Evolutionary conservation across 2,797 vertebrate genomes (phyloP).

Genomic region (Cyclura pinguis): DNA sequence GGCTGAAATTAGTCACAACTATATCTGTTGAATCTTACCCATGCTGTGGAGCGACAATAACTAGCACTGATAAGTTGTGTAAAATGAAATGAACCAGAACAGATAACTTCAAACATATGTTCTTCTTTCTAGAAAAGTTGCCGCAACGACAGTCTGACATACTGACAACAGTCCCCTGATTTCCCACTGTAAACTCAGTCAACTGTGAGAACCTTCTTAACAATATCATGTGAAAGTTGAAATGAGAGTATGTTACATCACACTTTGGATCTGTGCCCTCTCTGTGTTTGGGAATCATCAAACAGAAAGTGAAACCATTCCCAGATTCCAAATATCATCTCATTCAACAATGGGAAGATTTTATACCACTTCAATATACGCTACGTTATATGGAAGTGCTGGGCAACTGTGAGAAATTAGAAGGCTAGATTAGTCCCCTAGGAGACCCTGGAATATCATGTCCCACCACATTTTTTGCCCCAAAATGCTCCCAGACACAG

Average conservation of each 20-base stretch:
- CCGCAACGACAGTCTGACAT: not conserved
- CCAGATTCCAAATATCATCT: not conserved
- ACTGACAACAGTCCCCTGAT: not conserved
- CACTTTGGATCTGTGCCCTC: not conserved
- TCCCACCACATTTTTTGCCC: too few species aligned
- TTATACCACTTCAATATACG: not conserved
- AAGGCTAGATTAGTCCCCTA: too few species aligned
- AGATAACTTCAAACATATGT: not conserved
- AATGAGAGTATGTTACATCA: not conserved
- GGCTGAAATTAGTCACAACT: not conserved
- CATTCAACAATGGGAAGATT: not conserved
- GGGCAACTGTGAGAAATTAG: too few species aligned
- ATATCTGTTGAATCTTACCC: not conserved
- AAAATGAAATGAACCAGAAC: not conserved
- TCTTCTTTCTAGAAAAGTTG: not conserved
- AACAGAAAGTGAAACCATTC: not conserved
- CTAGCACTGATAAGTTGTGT: too few species aligned
- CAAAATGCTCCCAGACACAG: too few species aligned
- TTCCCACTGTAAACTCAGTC: not conserved
- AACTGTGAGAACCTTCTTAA: not conserved
- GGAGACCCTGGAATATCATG: too few species aligned
- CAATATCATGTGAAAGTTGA: not conserved
- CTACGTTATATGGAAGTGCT: not conserved
- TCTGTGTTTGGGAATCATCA: not conserved
- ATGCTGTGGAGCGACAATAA: not conserved